Base-by-base conservation (phyloP, 2,888 invertebrate genomes). In the Tortrix viridana region DNA sequence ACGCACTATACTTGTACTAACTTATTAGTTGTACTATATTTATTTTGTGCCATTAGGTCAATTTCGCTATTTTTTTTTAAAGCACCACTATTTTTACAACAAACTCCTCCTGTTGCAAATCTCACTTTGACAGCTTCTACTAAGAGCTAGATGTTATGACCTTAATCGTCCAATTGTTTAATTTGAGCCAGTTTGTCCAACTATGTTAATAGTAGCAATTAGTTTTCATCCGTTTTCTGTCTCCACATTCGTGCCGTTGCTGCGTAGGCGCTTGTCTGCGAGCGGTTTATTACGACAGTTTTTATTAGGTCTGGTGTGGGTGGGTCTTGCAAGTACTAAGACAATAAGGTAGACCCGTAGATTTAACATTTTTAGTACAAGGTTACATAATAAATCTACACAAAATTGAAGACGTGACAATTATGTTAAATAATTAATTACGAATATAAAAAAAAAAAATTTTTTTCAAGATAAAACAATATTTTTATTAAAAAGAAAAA, bases 201-300 rank as follows among this genome's bases (percentile, higher is more conserved):
- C 22, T 53, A 53, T 53, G 53, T 53, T 53, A 52, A 52, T 52
- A 52, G 44, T 19, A 44, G 22, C 55, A 32, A 44, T 49, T 41
- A 22, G 49, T 61, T 49, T 44, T 44, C 44, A 44, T 56, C 49
- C 56, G 19, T 38, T 44, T 38, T 23, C 54, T 19, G 7, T 41
- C 37, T 44, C 46, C 14, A 48, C 44, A 55, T 55, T 16, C 50
- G 52, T 46, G 50, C 32, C 23, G 23, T 55, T 41, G 54, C 16
- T 38, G 68, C 65, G 75, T 77, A 72, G 77, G 75, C 65, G 72
- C 69, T 69, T 41, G 44, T 52, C 65, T 65, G 72, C 68, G 67
- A 71, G 64, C 65, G 60, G 67, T 72, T 74, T 74, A 74, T 70
- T 76, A 70, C 74, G 66, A 71, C 72, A 73, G 69, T 73, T 77